Base-by-base conservation (phyloP, 2,888 invertebrate species). In the Osmoderma eremita region DNA sequence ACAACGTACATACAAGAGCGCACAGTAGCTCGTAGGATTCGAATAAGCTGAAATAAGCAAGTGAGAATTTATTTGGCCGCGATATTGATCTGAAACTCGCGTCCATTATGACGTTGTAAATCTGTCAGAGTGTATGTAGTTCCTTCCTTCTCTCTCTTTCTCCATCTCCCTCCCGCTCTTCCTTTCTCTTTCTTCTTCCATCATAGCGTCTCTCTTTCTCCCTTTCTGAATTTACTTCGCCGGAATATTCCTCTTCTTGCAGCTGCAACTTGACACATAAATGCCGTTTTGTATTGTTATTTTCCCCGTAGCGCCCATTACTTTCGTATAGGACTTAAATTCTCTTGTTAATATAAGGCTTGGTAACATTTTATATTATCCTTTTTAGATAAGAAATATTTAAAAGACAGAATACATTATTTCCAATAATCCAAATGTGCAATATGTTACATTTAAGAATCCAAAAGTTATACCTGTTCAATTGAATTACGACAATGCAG, bases 31-130 rank as follows among this genome's bases (percentile, higher is more conserved):
- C 45, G 58, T 45, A 45, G 30, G 45, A 61, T 61, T 30, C 45
- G 45, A 45, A 61, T 61, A 30, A 45, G 45, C 58, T 61, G 58
- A 61, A 61, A 61, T 61, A 61, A 61, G 58, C 58, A 61, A 61
- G 58, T 61, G 58, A 61, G 58, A 61, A 61, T 61, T 61, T 61
- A 61, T 61, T 61, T 61, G 58, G 45, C 30, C 58, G 42, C 58
- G 58, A 61, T 61, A 61, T 61, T 61, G 58, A 61, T 61, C 58
- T 61, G 58, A 61, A 61, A 61, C 45, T 61, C 58, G 45, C 58
- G 58, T 61, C 58, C 58, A 61, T 61, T 61, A 61, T 61, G 58
- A 61, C 45, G 58, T 61, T 61, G 58, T 61, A 61, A 61, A 61
- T 61, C 58, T 61, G 58, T 45, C 58, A 45, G 58, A 61, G 58